Conservation (phyloP, 2,113 vertebrate genomes). For the Jacana jacana region DNA sequence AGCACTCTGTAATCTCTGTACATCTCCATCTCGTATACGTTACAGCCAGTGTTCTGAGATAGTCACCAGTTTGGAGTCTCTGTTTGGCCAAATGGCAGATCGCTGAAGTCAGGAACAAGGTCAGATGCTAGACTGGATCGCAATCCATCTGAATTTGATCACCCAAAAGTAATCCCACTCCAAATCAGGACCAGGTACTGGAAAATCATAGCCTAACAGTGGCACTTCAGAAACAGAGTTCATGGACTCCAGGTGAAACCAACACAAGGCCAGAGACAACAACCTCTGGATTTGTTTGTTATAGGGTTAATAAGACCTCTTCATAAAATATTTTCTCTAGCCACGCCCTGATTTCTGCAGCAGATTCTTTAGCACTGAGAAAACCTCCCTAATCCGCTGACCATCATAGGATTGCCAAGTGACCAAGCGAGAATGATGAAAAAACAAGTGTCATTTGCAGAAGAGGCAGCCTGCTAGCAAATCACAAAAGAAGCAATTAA, state of each 20-base stretch:
- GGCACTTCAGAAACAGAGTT: not conserved
- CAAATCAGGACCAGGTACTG: not conserved
- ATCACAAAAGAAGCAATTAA: not conserved
- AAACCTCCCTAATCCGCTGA: not conserved
- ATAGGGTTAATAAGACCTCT: not conserved
- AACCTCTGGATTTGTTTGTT: not conserved
- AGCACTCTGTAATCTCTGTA: not conserved
- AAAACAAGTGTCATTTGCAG: not conserved
- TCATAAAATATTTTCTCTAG: not conserved
- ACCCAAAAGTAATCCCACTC: not conserved
- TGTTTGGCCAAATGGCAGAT: not conserved
- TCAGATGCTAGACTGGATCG: not conserved
- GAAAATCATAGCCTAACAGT: not conserved
- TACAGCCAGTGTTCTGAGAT: not conserved
- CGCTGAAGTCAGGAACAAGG: not conserved
- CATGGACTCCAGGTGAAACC: not conserved
- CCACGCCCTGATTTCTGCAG: not conserved
- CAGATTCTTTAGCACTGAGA: slow-evolving; percentile 9
- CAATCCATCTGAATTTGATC: not conserved
- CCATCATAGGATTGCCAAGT: not conserved
- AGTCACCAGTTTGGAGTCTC: not conserved
- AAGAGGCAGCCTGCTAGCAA: not conserved
- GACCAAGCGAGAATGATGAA: not conserved
- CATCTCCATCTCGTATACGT: not conserved
- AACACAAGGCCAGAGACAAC: not conserved